These are phyloP conservation scores for Martes martes DNA, from an alignment of 2,113 vertebrate genomes.

Conservation along the genomic window DNA sequence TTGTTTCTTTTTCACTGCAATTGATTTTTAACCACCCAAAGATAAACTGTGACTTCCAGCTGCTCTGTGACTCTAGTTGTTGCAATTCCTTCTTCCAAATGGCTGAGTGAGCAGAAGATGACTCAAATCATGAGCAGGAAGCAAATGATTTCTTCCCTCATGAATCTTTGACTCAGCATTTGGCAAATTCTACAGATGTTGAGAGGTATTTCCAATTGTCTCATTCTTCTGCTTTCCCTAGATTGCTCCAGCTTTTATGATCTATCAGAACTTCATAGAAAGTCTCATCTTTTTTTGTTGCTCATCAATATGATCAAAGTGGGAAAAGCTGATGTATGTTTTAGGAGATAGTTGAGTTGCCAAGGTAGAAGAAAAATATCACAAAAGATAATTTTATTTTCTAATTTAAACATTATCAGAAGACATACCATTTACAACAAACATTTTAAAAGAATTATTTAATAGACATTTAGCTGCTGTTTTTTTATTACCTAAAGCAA, in stretches of 20 bases:
- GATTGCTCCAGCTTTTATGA: not conserved
- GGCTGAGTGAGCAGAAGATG: constrained; percentile 63
- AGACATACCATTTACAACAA: not conserved
- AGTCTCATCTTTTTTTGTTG: not conserved
- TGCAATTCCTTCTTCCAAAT: constrained; percentile 62
- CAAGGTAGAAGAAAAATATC: not conserved
- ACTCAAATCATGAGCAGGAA: constrained; percentile 55
- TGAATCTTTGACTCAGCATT: constrained; percentile 60
- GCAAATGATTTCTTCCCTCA: constrained; percentile 51
- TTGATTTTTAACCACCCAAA: constrained; percentile 72
- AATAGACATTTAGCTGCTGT: not conserved
- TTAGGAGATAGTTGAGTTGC: not conserved
- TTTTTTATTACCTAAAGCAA: not conserved
- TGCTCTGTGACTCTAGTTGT: not conserved
- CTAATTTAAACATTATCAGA: constrained; percentile 1
- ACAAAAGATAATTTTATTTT: not conserved
- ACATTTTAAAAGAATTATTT: not conserved
- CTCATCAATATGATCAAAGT: not conserved
- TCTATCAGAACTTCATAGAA: constrained; percentile 2
- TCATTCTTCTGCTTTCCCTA: constrained; percentile 12
- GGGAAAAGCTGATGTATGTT: not conserved
- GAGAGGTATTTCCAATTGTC: constrained; percentile 1
- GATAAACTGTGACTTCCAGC: constrained; percentile 63
- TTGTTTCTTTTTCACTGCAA: constrained; percentile 48
- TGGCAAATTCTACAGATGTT: constrained; percentile 20